These are phyloP conservation scores for Heteractis magnifica DNA, from an alignment of 92 coral and sea anemone species.

Conservation along the genomic window DNA sequence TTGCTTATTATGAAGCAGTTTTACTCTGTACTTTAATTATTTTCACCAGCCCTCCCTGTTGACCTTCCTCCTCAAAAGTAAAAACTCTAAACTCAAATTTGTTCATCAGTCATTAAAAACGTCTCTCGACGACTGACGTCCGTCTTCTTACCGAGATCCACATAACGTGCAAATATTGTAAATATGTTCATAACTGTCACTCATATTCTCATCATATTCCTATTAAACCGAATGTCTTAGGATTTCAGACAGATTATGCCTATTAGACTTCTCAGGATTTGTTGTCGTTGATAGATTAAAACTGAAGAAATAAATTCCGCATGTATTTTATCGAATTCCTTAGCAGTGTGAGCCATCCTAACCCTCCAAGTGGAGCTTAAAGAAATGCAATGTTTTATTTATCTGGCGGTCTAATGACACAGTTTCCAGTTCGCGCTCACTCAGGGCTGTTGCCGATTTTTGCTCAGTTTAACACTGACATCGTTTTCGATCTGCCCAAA, in stretches of 20 bases:
- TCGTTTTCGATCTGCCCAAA: too few species aligned
- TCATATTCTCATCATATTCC: neutral
- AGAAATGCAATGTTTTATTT: neutral
- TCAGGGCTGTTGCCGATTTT: too few species aligned
- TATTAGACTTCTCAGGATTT: neutral
- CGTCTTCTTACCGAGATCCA: neutral
- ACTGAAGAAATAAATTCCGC: neutral
- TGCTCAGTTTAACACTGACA: too few species aligned
- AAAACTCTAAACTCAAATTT: too few species aligned
- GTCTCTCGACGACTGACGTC: too few species aligned
- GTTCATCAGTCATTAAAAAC: too few species aligned
- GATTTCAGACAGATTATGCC: slow-evolving; percentile 6
- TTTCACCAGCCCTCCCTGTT: too few species aligned
- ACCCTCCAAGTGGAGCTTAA: neutral
- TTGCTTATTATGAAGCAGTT: too few species aligned
- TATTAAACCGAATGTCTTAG: neutral
- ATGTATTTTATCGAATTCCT: neutral
- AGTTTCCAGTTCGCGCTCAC: too few species aligned
- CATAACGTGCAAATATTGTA: slow-evolving; percentile 1
- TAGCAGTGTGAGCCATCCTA: neutral
- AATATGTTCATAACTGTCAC: neutral
- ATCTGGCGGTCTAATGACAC: neutral
- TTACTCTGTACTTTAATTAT: too few species aligned
- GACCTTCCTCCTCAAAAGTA: too few species aligned
- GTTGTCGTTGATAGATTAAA: neutral